Percentiles rank a stretch among this genome's conserved stretches.
phyloP scores from a whole-genome alignment of 2,797 vertebrate genomes.

The Australoheros facetus region DNA sequence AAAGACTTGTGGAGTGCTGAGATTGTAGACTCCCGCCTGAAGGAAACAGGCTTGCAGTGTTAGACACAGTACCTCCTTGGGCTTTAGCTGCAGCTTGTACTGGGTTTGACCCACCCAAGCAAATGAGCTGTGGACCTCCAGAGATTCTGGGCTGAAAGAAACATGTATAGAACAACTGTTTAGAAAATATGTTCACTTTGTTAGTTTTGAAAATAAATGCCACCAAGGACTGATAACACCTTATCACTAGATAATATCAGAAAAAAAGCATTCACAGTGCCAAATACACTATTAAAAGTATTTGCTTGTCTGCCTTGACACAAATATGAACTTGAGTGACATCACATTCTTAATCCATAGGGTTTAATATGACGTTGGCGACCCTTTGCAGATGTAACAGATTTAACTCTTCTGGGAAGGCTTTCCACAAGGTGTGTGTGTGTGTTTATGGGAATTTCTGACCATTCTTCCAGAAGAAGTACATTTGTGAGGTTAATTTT shows the following conservation, averaged over 20 bases:
- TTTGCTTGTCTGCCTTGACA: too few species aligned
- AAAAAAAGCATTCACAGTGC: not conserved
- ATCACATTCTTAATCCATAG: too few species aligned
- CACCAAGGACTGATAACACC: not conserved
- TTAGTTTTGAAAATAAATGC: not conserved
- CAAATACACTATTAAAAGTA: too few species aligned
- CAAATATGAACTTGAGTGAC: too few species aligned
- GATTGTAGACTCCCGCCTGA: conserved; percentile 94
- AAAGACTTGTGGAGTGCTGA: conserved; percentile 91
- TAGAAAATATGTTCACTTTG: not conserved
- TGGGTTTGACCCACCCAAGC: conserved; percentile 95
- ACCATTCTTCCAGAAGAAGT: too few species aligned
- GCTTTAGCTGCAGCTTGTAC: conserved; percentile 88
- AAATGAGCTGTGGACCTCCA: conserved; percentile 89
- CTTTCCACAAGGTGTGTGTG: too few species aligned
- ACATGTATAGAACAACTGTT: not conserved
- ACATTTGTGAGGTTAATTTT: not conserved
- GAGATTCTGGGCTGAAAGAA: conserved; percentile 49
- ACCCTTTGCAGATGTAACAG: too few species aligned
- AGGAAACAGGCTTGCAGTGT: conserved; percentile 92
- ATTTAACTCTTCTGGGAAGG: too few species aligned
- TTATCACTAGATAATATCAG: not conserved
- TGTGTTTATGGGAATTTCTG: too few species aligned
- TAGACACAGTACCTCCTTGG: conserved; percentile 86
- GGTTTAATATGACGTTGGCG: too few species aligned